Evolutionary conservation across 2,797 vertebrate species (phyloP).

Genomic region (Melanotaenia pygmaea): DNA sequence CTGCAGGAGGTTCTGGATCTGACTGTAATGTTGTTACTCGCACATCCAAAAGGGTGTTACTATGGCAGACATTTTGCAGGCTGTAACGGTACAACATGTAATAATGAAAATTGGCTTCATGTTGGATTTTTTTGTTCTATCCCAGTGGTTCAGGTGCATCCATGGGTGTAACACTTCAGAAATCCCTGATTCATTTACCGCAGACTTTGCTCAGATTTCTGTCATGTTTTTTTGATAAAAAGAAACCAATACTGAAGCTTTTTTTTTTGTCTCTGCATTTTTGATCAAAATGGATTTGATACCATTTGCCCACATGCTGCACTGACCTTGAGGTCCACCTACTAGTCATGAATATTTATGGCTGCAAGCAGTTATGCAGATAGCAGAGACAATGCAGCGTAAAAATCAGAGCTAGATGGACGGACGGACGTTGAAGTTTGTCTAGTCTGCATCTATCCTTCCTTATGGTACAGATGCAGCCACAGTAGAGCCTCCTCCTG

Average conservation of each 20-base stretch:
- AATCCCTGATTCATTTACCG: neutral
- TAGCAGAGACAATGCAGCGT: constrained; percentile 6
- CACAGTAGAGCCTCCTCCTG: neutral
- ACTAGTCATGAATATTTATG: constrained; percentile 52
- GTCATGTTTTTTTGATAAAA: neutral
- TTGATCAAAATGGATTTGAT: constrained; percentile 28
- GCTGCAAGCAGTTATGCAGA: constrained; percentile 36
- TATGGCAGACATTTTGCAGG: neutral
- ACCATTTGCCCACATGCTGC: constrained; percentile 34
- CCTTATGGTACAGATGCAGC: neutral
- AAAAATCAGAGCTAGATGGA: constrained; percentile 1
- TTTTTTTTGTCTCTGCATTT: constrained; percentile 15
- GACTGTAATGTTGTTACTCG: neutral
- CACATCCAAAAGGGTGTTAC: neutral
- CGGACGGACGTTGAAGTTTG: neutral
- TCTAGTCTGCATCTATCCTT: neutral
- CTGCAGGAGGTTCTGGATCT: neutral
- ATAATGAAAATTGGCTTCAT: neutral
- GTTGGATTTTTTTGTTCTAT: neutral
- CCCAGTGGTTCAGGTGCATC: neutral
- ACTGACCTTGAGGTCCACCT: constrained; percentile 49
- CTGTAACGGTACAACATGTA: neutral
- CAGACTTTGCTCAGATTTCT: neutral
- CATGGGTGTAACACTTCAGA: neutral
- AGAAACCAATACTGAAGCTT: constrained; percentile 3